Conservation (phyloP, 2,113 vertebrate genomes). For the Periophthalmus modestus region DNA sequence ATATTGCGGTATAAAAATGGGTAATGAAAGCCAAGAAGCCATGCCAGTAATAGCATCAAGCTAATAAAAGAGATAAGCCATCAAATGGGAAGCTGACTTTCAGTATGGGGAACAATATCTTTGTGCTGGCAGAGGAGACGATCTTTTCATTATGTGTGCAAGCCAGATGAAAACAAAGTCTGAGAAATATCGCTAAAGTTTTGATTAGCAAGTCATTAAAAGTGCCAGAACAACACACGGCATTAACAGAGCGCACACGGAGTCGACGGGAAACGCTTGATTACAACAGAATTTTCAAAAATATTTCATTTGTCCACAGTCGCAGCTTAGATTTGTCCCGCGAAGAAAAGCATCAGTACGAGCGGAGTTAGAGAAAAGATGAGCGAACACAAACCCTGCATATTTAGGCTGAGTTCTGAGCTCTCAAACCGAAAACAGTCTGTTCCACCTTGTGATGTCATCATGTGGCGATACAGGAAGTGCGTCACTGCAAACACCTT, state of each 20-base stretch:
- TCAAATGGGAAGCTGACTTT: slow-evolving; percentile 69
- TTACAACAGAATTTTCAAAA: slow-evolving; percentile 4
- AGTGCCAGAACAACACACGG: slow-evolving; percentile 37
- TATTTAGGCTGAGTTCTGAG: too few relatives aligned
- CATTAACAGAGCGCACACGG: not conserved
- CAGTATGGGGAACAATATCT: slow-evolving; percentile 69
- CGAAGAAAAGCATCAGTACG: slow-evolving; percentile 5
- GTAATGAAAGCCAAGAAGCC: slow-evolving; percentile 72
- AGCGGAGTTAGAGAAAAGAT: slow-evolving; percentile 17
- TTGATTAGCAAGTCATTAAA: slow-evolving; percentile 56
- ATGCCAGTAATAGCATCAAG: slow-evolving; percentile 70
- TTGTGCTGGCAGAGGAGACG: slow-evolving; percentile 26
- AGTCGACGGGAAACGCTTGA: not conserved
- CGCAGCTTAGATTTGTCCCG: slow-evolving; percentile 6
- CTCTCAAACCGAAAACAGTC: too few relatives aligned
- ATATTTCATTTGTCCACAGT: not conserved
- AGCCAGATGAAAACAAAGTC: slow-evolving; percentile 44
- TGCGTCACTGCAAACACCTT: too few relatives aligned
- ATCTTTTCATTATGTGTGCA: slow-evolving; percentile 41
- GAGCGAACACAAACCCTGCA: not conserved
- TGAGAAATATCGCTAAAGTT: slow-evolving; percentile 52
- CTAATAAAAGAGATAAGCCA: slow-evolving; percentile 80
- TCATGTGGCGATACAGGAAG: too few relatives aligned
- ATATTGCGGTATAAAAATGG: slow-evolving; percentile 69
- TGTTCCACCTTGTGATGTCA: too few relatives aligned